phyloP scores from a whole-genome alignment of 2,888 invertebrate genomes.

The Pecten maximus region DNA sequence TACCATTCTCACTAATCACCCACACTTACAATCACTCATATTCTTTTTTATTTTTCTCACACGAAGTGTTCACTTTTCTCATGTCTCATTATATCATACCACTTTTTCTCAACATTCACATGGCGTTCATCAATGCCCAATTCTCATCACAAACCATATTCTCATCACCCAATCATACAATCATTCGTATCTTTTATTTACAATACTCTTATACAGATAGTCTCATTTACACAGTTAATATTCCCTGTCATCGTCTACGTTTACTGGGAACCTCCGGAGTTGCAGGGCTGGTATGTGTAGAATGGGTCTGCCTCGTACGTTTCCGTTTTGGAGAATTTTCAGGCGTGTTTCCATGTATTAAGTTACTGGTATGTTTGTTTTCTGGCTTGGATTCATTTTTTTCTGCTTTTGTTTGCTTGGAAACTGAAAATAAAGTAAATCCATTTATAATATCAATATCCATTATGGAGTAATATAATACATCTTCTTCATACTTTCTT shows the following conservation, averaged over 20 bases:
- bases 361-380: conserved; percentile 54
- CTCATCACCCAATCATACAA: too few species aligned
- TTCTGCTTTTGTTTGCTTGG: conserved; percentile 52
- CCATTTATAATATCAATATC: neutral
- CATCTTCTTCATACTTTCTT: neutral
- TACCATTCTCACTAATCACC: too few species aligned
- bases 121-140: neutral
- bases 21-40: too few species aligned
- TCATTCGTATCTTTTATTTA: neutral
- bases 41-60: too few species aligned
- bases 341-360: conserved; percentile 59
- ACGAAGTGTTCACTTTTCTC: too few species aligned
- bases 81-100: too few species aligned
- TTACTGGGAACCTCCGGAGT: conserved; percentile 71
- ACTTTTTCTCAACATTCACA: too few species aligned
- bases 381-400: conserved; percentile 56
- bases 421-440: conserved; percentile 18
- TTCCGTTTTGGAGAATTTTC: conserved; percentile 75
- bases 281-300: conserved; percentile 70
- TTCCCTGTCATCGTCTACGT: conserved; percentile 64
- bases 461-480: neutral
- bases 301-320: conserved; percentile 72
- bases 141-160: too few species aligned
- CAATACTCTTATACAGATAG: neutral
- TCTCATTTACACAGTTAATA: neutral